Base-by-base conservation (phyloP, 2,797 vertebrate genomes). In the Intellagama lesueurii region DNA sequence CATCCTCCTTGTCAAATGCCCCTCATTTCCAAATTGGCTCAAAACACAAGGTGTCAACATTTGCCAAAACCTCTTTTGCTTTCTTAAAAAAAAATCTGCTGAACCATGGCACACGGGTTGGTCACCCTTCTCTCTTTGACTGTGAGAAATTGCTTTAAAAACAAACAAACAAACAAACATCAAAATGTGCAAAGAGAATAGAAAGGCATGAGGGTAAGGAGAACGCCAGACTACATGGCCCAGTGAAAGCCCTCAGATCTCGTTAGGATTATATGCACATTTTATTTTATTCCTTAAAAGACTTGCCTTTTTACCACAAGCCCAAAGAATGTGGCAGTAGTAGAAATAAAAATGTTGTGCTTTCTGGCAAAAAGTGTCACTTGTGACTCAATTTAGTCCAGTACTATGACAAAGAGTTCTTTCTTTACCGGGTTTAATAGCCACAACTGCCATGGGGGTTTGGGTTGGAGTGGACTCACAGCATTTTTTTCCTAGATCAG, bases 321-420 rank as follows among this genome's bases (percentile, higher is more conserved):
- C 96, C 92, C 90, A 79, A 97, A 97, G 97, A 98, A 98, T 96
- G 94, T 90, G 89, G 96, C 90, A 79, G 95, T 94, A 96, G 96
- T 97, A 95, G 96, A 96, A 97, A 94, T 92, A 91, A 96, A 95
- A 96, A 40, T 70, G 84, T 75, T 60, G 28, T 40, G 1, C 82
- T 89, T 97, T 96, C 96, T 97, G 96, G 97, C 95, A 97, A 97
- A 96, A 83, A 95, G 94, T 96, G 95, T 96, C 94, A 96, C 95
- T 96, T 97, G 97, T 97, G 97, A 98, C 97, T 95, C 93, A 97
- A 95, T 97, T 94, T 95, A 96, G 96, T 96, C 95, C 95, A 95
- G 92, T 91, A 94, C 91, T 82, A n/a, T 93, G 97, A 98, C 98
- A 98, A 98, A 98, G 97, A 96, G 96, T 95, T 94, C 97, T 97